Evolutionary conservation across 2,888 invertebrate species (phyloP).

Genomic region (Octonoba sinensis): DNA sequence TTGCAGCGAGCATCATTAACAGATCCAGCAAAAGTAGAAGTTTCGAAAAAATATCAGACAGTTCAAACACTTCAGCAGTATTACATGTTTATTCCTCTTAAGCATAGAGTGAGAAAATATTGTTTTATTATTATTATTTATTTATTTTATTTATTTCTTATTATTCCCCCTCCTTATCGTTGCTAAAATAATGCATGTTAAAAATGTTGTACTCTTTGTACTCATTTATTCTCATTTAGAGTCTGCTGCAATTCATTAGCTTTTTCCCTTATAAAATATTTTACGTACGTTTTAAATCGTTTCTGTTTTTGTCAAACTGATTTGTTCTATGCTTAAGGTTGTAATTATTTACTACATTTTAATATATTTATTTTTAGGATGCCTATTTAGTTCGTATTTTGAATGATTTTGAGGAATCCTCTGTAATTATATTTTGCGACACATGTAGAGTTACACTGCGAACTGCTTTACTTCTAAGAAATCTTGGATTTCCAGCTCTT

Average conservation of each 20-base stretch:
- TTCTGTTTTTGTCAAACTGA: too few species aligned
- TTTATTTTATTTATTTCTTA: background rate
- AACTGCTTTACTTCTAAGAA: conserved; percentile 87
- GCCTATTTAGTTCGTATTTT: conserved; percentile 95
- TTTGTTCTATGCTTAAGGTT: too few species aligned
- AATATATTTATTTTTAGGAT: conserved; percentile 77
- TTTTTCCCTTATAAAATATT: too few species aligned
- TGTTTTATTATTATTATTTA: background rate
- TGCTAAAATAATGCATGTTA: too few species aligned
- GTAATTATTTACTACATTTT: too few species aligned
- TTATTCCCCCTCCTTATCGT: too few species aligned
- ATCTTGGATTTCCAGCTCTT: conserved; percentile 92
- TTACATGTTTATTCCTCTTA: conserved; percentile 94
- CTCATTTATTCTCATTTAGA: too few species aligned
- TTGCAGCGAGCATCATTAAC: conserved; percentile 93
- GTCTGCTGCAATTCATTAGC: too few species aligned
- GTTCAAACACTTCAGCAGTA: conserved; percentile 96
- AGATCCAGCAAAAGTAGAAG: conserved; percentile 96
- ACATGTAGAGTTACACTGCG: conserved; percentile 94
- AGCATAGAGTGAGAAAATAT: conserved; percentile 82
- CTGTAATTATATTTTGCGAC: conserved; percentile 96
- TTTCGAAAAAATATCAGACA: conserved; percentile 95
- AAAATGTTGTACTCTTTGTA: too few species aligned
- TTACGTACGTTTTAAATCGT: too few species aligned
- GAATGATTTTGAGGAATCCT: conserved; percentile 82